Evolutionary conservation across 2,888 invertebrate species (phyloP).

Genomic region (Volucella inflata): DNA sequence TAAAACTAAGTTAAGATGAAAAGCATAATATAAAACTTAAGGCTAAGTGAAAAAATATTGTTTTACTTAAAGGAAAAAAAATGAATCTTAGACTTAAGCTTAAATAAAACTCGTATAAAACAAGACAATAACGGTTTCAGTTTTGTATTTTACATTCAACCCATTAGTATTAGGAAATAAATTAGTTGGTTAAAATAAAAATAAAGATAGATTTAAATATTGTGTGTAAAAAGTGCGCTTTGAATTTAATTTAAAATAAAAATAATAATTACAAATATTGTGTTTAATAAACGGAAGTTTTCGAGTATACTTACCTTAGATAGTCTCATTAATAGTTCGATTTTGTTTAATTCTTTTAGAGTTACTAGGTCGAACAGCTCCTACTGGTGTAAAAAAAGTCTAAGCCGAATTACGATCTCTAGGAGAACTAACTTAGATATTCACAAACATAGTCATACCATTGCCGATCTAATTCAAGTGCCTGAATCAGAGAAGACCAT

Average conservation of each 20-base stretch:
- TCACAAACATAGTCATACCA: too few relatives aligned
- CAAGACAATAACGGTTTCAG: conserved; percentile 5
- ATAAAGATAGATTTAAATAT: not conserved
- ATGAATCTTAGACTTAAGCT: conserved; percentile 11
- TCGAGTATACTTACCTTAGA: too few relatives aligned
- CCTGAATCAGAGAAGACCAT: too few relatives aligned
- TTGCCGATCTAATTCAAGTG: too few relatives aligned
- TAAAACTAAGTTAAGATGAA: conserved; percentile 24
- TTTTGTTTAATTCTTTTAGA: too few relatives aligned
- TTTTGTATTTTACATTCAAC: conserved; percentile 34
- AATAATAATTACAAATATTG: not conserved
- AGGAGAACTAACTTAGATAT: too few relatives aligned
- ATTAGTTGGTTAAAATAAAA: not conserved
- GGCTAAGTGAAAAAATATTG: conserved; percentile 17
- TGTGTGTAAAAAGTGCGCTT: too few relatives aligned
- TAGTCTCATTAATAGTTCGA: too few relatives aligned
- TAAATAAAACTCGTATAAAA: not conserved
- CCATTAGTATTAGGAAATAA: conserved; percentile 16
- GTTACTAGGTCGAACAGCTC: too few relatives aligned
- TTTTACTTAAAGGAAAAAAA: not conserved
- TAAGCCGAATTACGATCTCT: too few relatives aligned
- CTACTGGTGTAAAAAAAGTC: too few relatives aligned
- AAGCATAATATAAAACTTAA: conserved; percentile 11
- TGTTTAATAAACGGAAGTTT: too few relatives aligned
- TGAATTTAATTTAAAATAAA: not conserved